phyloP scores from a whole-genome alignment of 2,888 invertebrate genomes.

The Steromphala cineraria region DNA sequence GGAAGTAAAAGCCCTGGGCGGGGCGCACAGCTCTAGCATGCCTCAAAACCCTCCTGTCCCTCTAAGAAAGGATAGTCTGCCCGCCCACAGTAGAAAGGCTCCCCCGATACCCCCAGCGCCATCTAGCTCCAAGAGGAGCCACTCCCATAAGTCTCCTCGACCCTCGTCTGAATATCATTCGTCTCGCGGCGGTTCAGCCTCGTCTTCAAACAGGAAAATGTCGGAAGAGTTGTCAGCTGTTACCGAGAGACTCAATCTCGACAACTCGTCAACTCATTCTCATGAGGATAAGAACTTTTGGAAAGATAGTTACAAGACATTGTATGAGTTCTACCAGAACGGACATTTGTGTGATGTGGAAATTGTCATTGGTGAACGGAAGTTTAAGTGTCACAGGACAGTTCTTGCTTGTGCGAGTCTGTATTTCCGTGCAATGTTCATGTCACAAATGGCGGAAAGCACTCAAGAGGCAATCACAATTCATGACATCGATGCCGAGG shows the following conservation, averaged over 20 bases:
- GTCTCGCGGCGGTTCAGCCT: background rate
- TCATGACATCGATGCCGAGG: constrained; percentile 72
- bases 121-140: constrained; percentile 11
- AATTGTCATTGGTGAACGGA: constrained; percentile 63
- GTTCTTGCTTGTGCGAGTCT: constrained; percentile 76
- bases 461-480: constrained; percentile 65
- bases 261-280: constrained; percentile 19
- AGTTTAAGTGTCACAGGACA: constrained; percentile 74
- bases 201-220: background rate
- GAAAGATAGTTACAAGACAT: constrained; percentile 52
- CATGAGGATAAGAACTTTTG: constrained; percentile 49
- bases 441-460: constrained; percentile 74
- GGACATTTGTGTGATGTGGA: constrained; percentile 74
- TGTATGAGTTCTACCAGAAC: constrained; percentile 63
- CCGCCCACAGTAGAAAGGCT: constrained; percentile 18
- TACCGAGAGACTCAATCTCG: background rate
- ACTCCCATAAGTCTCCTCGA: background rate
- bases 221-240: background rate
- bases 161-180: constrained; percentile 22
- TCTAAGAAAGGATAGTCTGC: constrained; percentile 43
- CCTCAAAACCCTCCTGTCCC: constrained; percentile 42
- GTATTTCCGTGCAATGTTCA: constrained; percentile 77
- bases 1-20: background rate
- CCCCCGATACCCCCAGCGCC: constrained; percentile 19
- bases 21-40: constrained; percentile 33